These are phyloP conservation scores for Graphium colonna DNA, from an alignment of 2,888 invertebrate species.

Conservation along the genomic window DNA sequence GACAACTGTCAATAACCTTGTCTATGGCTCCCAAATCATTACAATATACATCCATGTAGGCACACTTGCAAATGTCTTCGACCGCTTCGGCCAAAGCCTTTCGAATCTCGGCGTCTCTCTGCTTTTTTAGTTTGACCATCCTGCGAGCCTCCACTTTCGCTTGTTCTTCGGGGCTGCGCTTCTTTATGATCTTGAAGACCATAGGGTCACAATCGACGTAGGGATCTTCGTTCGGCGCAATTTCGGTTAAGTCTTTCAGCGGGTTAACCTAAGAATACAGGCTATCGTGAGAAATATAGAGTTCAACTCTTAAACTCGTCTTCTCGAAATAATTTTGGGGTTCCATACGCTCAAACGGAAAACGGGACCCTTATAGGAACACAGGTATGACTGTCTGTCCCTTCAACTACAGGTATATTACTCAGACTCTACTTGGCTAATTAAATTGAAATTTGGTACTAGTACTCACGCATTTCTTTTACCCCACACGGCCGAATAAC, in stretches of 20 bases:
- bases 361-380: no score
- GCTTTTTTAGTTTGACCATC: conserved; percentile 77
- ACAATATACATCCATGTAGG: conserved; percentile 74
- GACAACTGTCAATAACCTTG: conserved; percentile 65
- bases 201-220: conserved; percentile 85
- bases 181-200: conserved; percentile 83
- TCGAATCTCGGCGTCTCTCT: conserved; percentile 73
- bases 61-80: conserved; percentile 71
- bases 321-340: no score
- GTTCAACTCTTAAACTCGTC: no score
- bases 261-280: conserved; percentile 78
- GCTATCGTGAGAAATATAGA: no score
- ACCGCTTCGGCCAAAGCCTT: conserved; percentile 68
- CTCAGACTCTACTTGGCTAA: no score
- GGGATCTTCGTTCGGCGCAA: conserved; percentile 82
- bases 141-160: conserved; percentile 76
- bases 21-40: conserved; percentile 69
- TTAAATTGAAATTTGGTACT: no score
- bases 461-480: no score
- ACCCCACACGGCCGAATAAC: no score
- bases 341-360: no score
- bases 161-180: conserved; percentile 75
- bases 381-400: no score
- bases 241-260: conserved; percentile 79
- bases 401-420: no score